A percentile compares a stretch with the other conserved stretches of the same genome.
Evolutionary conservation across 1,140 invertebrate species (phyloP).

Genomic region (Drosophila lacteicornis): DNA sequence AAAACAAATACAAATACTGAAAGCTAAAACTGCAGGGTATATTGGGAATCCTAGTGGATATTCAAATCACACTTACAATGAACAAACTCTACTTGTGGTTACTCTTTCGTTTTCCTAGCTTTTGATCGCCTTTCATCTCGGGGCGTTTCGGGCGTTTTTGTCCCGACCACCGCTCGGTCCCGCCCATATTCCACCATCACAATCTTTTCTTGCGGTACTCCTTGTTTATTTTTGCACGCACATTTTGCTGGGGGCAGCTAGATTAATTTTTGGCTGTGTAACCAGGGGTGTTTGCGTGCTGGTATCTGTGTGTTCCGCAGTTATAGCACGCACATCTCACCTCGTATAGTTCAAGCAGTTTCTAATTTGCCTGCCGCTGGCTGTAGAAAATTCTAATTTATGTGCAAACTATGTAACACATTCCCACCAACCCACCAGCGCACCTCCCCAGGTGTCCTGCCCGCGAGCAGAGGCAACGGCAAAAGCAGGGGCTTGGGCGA

Average conservation of each 20-base stretch:
- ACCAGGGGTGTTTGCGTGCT: conserved; percentile 18
- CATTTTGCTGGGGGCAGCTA: conserved; percentile 52
- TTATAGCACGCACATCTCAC: conserved; percentile 69
- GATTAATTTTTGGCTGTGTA: conserved; percentile 48
- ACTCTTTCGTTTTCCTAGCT: conserved; percentile 28
- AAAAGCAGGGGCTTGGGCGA: conserved; percentile 1
- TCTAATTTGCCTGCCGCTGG: conserved; percentile 76
- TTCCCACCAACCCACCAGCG: background rate
- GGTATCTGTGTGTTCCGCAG: conserved; percentile 41
- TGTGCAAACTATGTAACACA: conserved; percentile 72
- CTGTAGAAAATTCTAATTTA: conserved; percentile 79
- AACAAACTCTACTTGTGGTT: conserved; percentile 27
- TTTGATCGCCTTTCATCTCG: conserved; percentile 36
- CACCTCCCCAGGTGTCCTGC: conserved; percentile 5
- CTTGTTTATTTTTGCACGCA: conserved; percentile 64
- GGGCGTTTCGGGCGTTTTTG: conserved; percentile 42
- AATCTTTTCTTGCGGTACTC: conserved; percentile 21
- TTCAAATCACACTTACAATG: conserved; percentile 16
- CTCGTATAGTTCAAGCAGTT: conserved; percentile 66
- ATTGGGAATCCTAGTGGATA: background rate
- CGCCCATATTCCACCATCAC: conserved; percentile 1
- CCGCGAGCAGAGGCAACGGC: conserved; percentile 4
- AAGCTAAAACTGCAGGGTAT: background rate
- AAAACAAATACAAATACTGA: background rate
- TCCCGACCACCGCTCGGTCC: background rate